Evolutionary conservation across 2,888 invertebrate species (phyloP).

Genomic region (Macaria notata): DNA sequence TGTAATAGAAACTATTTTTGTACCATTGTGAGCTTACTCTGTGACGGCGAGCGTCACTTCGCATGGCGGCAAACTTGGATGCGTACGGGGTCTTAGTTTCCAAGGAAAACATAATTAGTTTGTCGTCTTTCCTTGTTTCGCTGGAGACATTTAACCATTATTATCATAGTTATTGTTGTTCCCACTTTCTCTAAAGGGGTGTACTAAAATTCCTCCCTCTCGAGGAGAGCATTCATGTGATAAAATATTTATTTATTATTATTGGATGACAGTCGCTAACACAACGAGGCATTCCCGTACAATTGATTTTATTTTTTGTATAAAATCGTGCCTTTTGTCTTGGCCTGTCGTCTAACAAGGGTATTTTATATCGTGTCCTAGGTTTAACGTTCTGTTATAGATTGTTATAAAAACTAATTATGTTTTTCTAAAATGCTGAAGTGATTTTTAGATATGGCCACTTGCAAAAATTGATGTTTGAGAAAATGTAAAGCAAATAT

Average conservation of each 20-base stretch:
- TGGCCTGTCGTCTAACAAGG: slow-evolving; percentile 80
- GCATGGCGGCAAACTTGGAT: slow-evolving; percentile 69
- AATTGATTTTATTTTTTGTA: slow-evolving; percentile 79
- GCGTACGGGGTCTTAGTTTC: slow-evolving; percentile 81
- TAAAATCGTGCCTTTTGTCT: slow-evolving; percentile 80
- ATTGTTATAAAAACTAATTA: slow-evolving; percentile 66
- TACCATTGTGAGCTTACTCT: slow-evolving; percentile 66
- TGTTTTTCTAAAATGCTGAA: slow-evolving; percentile 71
- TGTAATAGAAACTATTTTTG: slow-evolving; percentile 65
- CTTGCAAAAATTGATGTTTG: slow-evolving; percentile 63
- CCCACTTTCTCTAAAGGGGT: slow-evolving; percentile 40
- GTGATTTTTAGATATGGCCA: slow-evolving; percentile 66
- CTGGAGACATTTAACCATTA: slow-evolving; percentile 28
- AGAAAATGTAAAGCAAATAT: slow-evolving; percentile 20
- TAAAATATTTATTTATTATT: slow-evolving; percentile 73
- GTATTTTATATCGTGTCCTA: slow-evolving; percentile 70
- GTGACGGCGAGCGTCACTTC: slow-evolving; percentile 63
- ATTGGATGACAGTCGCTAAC: slow-evolving; percentile 79
- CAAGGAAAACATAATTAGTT: slow-evolving; percentile 77
- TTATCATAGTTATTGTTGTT: slow-evolving; percentile 39
- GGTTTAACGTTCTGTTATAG: slow-evolving; percentile 62
- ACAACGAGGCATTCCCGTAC: slow-evolving; percentile 78
- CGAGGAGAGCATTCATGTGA: slow-evolving; percentile 68
- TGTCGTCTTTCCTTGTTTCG: slow-evolving; percentile 38
- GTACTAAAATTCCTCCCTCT: slow-evolving; percentile 53